Base-by-base conservation (phyloP, 2,888 invertebrate genomes). In the Chloromyia formosa region DNA sequence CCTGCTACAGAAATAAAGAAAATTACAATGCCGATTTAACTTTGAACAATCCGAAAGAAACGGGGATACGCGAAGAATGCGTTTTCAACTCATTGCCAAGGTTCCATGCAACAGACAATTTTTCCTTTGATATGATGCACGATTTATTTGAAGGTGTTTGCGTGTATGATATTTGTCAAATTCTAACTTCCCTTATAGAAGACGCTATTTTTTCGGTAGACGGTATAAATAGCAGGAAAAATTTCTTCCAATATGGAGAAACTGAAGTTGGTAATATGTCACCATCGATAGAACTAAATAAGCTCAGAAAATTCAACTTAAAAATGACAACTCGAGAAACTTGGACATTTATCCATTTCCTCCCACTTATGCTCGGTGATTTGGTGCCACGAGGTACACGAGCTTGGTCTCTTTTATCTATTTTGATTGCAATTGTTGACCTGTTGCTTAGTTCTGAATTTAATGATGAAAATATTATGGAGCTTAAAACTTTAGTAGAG, bases 111-210 rank as follows among this genome's bases (percentile, higher is more conserved):
- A 68, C 73, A 40, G 75, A 79, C 16, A 80, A 80, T 61, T 77
- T 76, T 16, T 66, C 42, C 35, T 78, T 76, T 45, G 78, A 80
- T 71, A 35, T 79, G 9, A 80, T 80, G 80, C 80, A 80, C 71
- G 80, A 80, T 69, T 1, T 79, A 20, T 79, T 77, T 54, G 78
- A 79, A 53, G 79, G 80, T 0, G 71, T 79, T 12, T 78, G 78
- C 62, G 61, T 60, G 10, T 79, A 79, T 71, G 79, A 80, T 75
- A 35, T 80, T 45, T 78, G 77, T 35, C 61, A 78, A 73, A 60
- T 78, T 53, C 23, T 79, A 40, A 14, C 71, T n/a, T 20, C 62
- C 60, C 77, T 77, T n/a, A 76, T 78, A 49, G 73, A 77, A 56
- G 68, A 73, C 54, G 77, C 77, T 64, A 58, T 77, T 9, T 72